phyloP scores from a whole-genome alignment of 1,140 invertebrate genomes.

The Calliopsis andreniformis region DNA sequence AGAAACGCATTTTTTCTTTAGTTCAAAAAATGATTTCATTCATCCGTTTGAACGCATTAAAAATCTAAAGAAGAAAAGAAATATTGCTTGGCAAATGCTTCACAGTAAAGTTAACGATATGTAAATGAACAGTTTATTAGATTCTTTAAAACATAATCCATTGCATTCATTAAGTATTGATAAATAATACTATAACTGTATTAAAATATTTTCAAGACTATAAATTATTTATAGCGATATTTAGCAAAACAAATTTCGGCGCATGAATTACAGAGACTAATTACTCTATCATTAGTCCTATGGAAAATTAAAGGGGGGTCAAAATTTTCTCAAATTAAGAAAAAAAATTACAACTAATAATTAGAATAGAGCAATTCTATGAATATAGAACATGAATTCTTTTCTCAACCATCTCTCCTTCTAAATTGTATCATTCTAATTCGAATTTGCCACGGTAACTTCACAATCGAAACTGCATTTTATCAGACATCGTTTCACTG shows the following conservation, averaged over 20 bases:
- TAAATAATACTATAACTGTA: neutral
- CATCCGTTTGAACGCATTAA: neutral
- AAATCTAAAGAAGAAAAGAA: neutral
- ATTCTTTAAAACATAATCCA: neutral
- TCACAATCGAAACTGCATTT: neutral
- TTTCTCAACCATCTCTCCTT: neutral
- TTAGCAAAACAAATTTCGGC: neutral
- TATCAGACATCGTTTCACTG: neutral
- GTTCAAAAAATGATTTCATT: neutral
- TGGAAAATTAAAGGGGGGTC: too few species aligned
- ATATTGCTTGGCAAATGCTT: neutral
- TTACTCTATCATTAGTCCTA: too few species aligned
- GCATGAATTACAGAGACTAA: neutral
- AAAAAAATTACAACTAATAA: neutral
- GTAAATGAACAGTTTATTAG: neutral
- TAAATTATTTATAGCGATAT: neutral
- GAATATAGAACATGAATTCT: neutral
- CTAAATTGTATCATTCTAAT: neutral
- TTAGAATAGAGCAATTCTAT: neutral
- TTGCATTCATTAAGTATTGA: neutral
- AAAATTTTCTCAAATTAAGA: too few species aligned
- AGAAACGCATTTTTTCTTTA: neutral
- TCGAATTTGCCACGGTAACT: constrained; percentile 17
- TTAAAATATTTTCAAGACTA: neutral
- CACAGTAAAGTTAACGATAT: neutral